Evolutionary conservation across 2,113 vertebrate species (phyloP), one percentile per base, ranked within the genome.

Genomic region (Burhinus oedicnemus): DNA sequence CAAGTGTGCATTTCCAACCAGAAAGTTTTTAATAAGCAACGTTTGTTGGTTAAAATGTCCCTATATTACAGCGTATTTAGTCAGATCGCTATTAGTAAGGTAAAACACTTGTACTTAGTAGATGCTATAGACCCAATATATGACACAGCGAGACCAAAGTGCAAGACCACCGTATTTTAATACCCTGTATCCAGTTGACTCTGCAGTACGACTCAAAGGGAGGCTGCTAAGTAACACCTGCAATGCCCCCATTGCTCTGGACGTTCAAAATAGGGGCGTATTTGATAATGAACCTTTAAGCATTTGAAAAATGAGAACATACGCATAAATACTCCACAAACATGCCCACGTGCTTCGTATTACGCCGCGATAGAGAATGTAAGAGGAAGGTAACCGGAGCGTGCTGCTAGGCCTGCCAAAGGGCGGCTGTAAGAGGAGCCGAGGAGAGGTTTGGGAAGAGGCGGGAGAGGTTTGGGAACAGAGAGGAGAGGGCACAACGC

Each of bases 171-270:
- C 64, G 4, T 66, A 11, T n/a, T 68, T 71, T 25, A 51, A 23
- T 22, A 44, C 6, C 5, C 19, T 5, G 1, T 40, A 18, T 49
- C 9, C 11, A 19, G 21, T 40, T 0, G 0, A 0, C 34, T 16
- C 26, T 29, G 4, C 74, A 69, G 36, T 54, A 8, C 38, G 19
- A 8, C 42, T 32, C 45, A n/a, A 58, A 1, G 4, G 20, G 26
- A 61, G 17, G 42, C 8, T 85, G 61, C 22, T 34, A 7, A 34
- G 4, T 45, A 45, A 20, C 10, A 44, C 5, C 52, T 42, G 29
- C 3, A 21, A 18, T 68, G 55, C 29, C 47, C 36, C 34, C 16
- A 7, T 34, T 42, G 30, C 58, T 44, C 54, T 52, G 38, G 30
- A 36, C 25, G 7, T 7, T 42, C 68, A 40, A 52, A 89, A 38